These are phyloP conservation scores for Timandra comae DNA, from an alignment of 2,888 invertebrate species.

Conservation along the genomic window DNA sequence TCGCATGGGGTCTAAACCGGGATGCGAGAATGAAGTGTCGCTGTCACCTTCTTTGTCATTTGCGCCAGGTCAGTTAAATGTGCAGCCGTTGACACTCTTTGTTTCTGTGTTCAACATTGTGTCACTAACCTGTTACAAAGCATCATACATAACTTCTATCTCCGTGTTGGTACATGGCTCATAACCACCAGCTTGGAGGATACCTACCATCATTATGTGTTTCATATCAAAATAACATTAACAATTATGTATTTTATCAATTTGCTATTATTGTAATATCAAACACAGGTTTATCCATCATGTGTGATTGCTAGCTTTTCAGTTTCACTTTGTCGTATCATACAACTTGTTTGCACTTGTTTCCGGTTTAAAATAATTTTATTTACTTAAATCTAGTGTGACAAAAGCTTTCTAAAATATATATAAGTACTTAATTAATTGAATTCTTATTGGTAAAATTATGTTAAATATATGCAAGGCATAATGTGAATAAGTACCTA, in stretches of 20 bases:
- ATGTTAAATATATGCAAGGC: too few relatives aligned
- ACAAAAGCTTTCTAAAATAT: too few relatives aligned
- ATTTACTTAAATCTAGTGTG: too few relatives aligned
- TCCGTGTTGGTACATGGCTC: conserved; percentile 33
- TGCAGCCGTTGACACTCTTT: conserved; percentile 63
- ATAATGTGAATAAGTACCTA: too few relatives aligned
- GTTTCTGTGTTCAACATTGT: conserved; percentile 68
- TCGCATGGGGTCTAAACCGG: conserved; percentile 73
- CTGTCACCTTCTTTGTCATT: conserved; percentile 73
- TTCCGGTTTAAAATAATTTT: too few relatives aligned
- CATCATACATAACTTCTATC: conserved; percentile 32
- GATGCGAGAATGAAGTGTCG: conserved; percentile 73
- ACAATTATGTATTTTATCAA: neutral
- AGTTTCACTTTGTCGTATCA: conserved; percentile 5
- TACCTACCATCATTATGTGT: conserved; percentile 24
- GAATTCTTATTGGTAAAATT: too few relatives aligned
- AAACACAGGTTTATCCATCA: conserved; percentile 4
- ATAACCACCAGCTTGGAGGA: conserved; percentile 40
- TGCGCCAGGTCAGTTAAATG: conserved; percentile 75
- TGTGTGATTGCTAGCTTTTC: conserved; percentile 10
- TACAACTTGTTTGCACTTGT: too few relatives aligned
- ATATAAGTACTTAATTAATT: too few relatives aligned
- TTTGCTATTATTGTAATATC: conserved; percentile 2
- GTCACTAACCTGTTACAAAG: conserved; percentile 64
- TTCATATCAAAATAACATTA: conserved; percentile 5